Evolutionary conservation across 2,888 invertebrate species (phyloP).

Genomic region (Brachylomia viminalis): DNA sequence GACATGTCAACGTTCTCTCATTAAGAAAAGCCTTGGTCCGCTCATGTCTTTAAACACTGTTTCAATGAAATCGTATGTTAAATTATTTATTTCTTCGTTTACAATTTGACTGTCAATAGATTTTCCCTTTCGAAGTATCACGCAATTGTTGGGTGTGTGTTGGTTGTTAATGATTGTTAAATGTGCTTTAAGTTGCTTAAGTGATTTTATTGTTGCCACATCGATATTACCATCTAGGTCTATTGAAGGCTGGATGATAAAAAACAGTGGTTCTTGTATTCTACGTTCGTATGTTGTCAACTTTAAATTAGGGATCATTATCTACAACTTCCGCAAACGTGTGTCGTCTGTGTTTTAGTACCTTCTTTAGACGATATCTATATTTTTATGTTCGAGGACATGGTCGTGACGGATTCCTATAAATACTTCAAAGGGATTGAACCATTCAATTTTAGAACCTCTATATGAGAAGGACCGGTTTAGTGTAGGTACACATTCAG

Average conservation of each 20-base stretch:
- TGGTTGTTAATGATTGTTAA: slow-evolving; percentile 46
- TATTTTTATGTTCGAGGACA: not conserved
- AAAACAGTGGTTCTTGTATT: slow-evolving; percentile 30
- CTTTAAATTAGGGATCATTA: slow-evolving; percentile 28
- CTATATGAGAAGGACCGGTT: no score
- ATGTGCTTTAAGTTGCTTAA: slow-evolving; percentile 13
- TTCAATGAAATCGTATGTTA: slow-evolving; percentile 65
- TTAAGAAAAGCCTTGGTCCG: slow-evolving; percentile 64
- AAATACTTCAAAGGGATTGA: not conserved
- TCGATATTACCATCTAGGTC: slow-evolving; percentile 9
- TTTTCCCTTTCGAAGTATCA: slow-evolving; percentile 67
- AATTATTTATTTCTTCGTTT: slow-evolving; percentile 65
- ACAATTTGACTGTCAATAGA: slow-evolving; percentile 67
- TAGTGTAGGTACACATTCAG: no score
- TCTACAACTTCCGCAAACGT: slow-evolving; percentile 6
- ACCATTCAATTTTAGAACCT: not conserved
- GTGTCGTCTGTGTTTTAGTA: not conserved
- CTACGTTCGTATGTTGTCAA: slow-evolving; percentile 9
- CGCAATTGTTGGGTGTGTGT: slow-evolving; percentile 45
- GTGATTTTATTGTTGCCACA: slow-evolving; percentile 38
- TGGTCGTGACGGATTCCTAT: not conserved
- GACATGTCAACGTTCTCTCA: slow-evolving; percentile 59
- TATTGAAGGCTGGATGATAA: slow-evolving; percentile 7
- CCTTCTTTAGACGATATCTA: not conserved
- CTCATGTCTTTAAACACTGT: slow-evolving; percentile 56